Evolutionary conservation across 1,140 invertebrate species (phyloP).

Genomic region (Meteorus sp.): DNA sequence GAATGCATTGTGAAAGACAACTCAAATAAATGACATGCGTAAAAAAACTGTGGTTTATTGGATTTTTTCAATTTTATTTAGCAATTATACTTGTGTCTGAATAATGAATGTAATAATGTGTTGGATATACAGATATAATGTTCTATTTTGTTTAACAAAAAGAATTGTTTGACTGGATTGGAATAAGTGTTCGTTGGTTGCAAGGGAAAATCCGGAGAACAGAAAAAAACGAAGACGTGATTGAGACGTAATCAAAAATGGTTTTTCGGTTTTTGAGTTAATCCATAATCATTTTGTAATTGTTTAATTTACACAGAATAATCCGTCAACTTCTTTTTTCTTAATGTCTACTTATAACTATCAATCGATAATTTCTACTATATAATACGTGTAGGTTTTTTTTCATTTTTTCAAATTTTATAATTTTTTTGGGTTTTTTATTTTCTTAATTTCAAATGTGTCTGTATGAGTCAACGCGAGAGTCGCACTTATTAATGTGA

Average conservation of each 20-base stretch:
- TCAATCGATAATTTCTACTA: slow-evolving; percentile 25
- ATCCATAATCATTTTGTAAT: slow-evolving; percentile 7
- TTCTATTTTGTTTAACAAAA: too few relatives aligned
- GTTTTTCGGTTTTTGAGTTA: slow-evolving; percentile 44
- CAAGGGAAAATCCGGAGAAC: too few relatives aligned
- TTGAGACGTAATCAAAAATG: slow-evolving; percentile 52
- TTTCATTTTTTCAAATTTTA: slow-evolving; percentile 34
- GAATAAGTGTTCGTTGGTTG: too few relatives aligned
- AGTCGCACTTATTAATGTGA: slow-evolving; percentile 48
- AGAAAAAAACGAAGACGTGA: too few relatives aligned
- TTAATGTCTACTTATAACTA: slow-evolving; percentile 13
- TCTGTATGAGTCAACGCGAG: slow-evolving; percentile 49
- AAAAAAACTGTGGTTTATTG: neutral
- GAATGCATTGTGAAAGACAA: neutral
- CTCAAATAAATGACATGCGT: neutral
- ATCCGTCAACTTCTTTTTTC: slow-evolving; percentile 8
- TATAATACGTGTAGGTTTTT: slow-evolving; percentile 25
- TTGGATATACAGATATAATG: too few relatives aligned
- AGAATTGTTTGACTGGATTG: too few relatives aligned
- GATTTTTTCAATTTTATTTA: slow-evolving; percentile 44
- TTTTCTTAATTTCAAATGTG: slow-evolving; percentile 34
- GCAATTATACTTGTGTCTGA: slow-evolving; percentile 39
- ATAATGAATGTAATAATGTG: slow-evolving; percentile 47
- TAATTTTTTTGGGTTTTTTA: slow-evolving; percentile 32
- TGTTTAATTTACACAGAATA: slow-evolving; percentile 1